Percentiles rank a stretch among this genome's conserved stretches.
These are phyloP conservation scores for Drosophila subpulchrella DNA, from an alignment of 1,140 invertebrate genomes.

Conservation along the genomic window DNA sequence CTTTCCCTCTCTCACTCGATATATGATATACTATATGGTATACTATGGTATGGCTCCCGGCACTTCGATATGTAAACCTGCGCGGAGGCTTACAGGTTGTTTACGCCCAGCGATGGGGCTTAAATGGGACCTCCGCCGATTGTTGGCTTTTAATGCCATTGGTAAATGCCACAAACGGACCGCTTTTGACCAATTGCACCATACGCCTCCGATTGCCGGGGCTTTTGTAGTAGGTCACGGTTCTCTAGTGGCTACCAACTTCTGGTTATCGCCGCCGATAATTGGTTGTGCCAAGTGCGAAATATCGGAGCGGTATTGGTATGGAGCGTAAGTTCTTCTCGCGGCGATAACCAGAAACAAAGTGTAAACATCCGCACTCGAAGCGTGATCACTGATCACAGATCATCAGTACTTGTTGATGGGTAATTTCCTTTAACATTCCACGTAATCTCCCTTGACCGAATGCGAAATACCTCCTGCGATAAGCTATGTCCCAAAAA, in stretches of 20 bases:
- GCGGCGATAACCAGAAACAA: conserved; percentile 33
- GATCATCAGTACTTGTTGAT: conserved; percentile 10
- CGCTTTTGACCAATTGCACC: conserved; percentile 72
- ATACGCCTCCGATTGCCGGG: conserved; percentile 40
- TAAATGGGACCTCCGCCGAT: conserved; percentile 46
- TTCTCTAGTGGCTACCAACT: conserved; percentile 31
- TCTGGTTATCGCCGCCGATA: conserved; percentile 42
- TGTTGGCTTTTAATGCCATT: conserved; percentile 50
- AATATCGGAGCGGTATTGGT: conserved; percentile 3
- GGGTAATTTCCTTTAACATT: conserved; percentile 16
- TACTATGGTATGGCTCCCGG: conserved; percentile 1
- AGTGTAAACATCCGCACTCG: conserved; percentile 50
- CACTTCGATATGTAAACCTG: conserved; percentile 41
- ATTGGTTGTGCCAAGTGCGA: conserved; percentile 48
- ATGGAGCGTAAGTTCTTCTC: conserved; percentile 25
- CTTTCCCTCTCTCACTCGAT: conserved; percentile 36
- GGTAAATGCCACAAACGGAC: conserved; percentile 54
- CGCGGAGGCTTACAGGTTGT: conserved; percentile 49
- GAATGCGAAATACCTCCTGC: not conserved
- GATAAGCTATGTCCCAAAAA: conserved; percentile 19
- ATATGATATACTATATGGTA: conserved; percentile 14
- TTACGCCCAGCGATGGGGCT: conserved; percentile 47
- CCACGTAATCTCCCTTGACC: not conserved
- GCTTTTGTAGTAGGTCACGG: conserved; percentile 75
- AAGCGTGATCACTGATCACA: conserved; percentile 36